phyloP scores from a whole-genome alignment of 2,888 invertebrate species.

The Galeopsomyia nigrocyanea region DNA sequence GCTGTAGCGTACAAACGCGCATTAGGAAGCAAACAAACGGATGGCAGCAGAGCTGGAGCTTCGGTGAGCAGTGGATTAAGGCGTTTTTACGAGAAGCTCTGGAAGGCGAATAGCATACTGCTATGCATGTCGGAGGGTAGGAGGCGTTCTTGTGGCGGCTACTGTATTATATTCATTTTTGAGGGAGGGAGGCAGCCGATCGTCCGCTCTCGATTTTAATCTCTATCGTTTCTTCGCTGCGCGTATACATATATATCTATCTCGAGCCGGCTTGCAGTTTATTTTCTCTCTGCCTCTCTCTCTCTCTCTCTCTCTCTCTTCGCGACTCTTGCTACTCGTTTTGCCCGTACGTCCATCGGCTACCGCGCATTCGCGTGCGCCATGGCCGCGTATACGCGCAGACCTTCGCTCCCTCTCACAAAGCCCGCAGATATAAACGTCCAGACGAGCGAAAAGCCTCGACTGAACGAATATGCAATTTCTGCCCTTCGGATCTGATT shows the following conservation, averaged over 20 bases:
- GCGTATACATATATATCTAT: conserved; percentile 18
- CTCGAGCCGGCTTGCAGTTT: conserved; percentile 5
- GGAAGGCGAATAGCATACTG: conserved; percentile 12
- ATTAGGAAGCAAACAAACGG: too few species aligned
- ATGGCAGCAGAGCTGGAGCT: too few species aligned
- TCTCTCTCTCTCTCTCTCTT: conserved; percentile 16
- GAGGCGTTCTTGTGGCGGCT: too few species aligned
- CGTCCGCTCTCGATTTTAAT: conserved; percentile 55
- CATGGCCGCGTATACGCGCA: conserved; percentile 26
- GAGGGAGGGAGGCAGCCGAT: conserved; percentile 29
- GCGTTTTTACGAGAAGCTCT: conserved; percentile 26
- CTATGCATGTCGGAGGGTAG: conserved; percentile 1
- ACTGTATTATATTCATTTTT: too few species aligned
- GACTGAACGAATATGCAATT: too few species aligned
- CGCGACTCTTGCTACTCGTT: conserved; percentile 39
- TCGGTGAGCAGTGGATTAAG: too few species aligned
- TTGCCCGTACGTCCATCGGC: conserved; percentile 57
- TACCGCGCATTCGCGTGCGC: conserved; percentile 56
- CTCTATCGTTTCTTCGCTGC: conserved; percentile 43
- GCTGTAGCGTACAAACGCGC: too few species aligned
- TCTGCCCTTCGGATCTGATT: too few species aligned
- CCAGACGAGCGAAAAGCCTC: too few species aligned
- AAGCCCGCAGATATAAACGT: too few species aligned
- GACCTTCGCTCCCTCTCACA: too few species aligned
- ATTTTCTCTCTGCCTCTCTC: conserved; percentile 20